A percentile compares a stretch with the other conserved stretches of the same genome.
These are phyloP conservation scores for Formica aserva DNA, from an alignment of 2,888 invertebrate species.

Conservation along the genomic window DNA sequence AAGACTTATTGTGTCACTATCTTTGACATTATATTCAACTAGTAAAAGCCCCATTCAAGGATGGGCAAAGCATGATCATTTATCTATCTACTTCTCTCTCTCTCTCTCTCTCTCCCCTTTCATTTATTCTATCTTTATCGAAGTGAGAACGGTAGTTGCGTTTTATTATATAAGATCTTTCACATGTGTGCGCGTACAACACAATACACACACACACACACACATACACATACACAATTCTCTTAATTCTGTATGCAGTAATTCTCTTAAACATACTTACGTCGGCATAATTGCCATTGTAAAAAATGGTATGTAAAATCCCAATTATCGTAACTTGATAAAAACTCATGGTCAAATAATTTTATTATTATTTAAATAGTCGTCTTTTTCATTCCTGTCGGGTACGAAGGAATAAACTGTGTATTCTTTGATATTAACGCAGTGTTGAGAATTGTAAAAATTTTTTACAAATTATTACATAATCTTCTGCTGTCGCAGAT, in stretches of 20 bases:
- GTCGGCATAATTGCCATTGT: not conserved
- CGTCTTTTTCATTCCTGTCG: not conserved
- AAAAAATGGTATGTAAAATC: not conserved
- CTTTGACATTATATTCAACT: not conserved
- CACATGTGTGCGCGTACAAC: not conserved
- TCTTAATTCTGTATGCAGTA: not conserved
- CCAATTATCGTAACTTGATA: not conserved
- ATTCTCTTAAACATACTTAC: slow-evolving; percentile 3
- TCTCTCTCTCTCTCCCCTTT: no score
- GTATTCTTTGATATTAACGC: not conserved
- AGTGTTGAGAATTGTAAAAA: not conserved
- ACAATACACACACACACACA: no score
- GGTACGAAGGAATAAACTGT: not conserved
- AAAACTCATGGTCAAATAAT: not conserved
- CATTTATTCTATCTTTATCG: no score
- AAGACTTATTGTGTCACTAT: not conserved
- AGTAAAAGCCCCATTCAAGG: no score
- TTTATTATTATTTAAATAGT: not conserved
- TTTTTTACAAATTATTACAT: not conserved
- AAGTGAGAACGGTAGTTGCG: no score
- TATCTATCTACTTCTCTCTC: no score
- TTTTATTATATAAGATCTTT: not conserved
- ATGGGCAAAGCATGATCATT: no score
- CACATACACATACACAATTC: not conserved
- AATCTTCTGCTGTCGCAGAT: not conserved